Evolutionary conservation across 2,113 vertebrate genomes (phyloP), one percentile per base, ranked within the genome.

Genomic region (Tenebrosternarchus preto): DNA sequence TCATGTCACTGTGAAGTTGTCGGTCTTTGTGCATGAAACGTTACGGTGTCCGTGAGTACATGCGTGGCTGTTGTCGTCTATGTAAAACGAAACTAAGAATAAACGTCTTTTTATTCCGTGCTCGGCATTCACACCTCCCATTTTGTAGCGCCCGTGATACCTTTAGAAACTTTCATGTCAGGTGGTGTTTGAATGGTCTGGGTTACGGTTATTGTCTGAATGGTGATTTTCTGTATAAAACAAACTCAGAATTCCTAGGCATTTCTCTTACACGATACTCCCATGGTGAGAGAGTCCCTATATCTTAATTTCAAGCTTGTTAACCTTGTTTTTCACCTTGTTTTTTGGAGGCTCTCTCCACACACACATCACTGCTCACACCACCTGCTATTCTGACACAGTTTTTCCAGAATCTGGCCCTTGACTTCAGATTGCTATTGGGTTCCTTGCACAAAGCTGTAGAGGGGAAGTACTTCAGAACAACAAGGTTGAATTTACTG

Each of bases 261-360:
- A 22, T 61, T 67, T 61, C 29, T 76, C 56, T 76, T 59, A 33
- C 31, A 60, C 22, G 29, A 24, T 5, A 27, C 36, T 50, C 12
- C 22, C 22, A 39, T 57, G 19, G 7, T 17, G 33, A 63, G 8
- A 60, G 12, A 24, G 64, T 33, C 33, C 20, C 20, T 27, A 27
- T 31, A 25, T 68, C 63, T 80, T 82, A 9, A 80, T 77, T 82
- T 77, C 78, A 79, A 67, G 55, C 72, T 63, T 57, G 79, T 70
- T 86, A 66, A 76, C 68, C 73, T 25, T 76, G 59, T 46, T 70
- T 82, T 59, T 68, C n/a, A 66, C 11, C 56, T 25, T 70, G 53
- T 22, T 12, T 31, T 12, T 71, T 55, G 16, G 4, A n/a, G 17
- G 31, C 19, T 0, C 25, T 19, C 59, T 3, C 9, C 24, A 12